Conservation (phyloP, 2,888 invertebrate genomes). For the Globia sparganii region DNA sequence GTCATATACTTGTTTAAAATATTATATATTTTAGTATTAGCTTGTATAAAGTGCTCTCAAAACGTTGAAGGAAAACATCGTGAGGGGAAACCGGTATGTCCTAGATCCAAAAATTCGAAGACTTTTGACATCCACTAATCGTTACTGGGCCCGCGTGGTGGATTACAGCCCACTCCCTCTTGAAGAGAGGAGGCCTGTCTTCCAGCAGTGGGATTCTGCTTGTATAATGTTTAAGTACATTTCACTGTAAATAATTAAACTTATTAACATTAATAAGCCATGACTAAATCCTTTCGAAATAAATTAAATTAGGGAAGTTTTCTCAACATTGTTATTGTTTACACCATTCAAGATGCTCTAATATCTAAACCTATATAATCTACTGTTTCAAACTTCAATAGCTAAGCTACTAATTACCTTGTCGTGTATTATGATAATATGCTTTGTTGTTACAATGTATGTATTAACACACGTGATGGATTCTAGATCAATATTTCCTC, state of each 20-base stretch:
- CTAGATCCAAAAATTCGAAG: too few species aligned
- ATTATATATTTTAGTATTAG: too few species aligned
- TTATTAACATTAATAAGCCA: not conserved
- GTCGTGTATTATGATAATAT: slow-evolving; percentile 34
- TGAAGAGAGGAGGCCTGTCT: too few species aligned
- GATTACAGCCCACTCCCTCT: too few species aligned
- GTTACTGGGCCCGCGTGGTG: too few species aligned
- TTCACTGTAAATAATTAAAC: not conserved
- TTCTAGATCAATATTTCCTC: slow-evolving; percentile 32
- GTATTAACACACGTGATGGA: slow-evolving; percentile 42
- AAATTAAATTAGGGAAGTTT: slow-evolving; percentile 20
- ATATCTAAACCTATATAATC: slow-evolving; percentile 5
- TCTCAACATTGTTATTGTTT: slow-evolving; percentile 8
- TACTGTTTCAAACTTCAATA: slow-evolving; percentile 4
- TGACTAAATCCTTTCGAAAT: not conserved
- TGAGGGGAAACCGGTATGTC: too few species aligned
- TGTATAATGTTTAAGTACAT: not conserved
- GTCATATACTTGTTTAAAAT: too few species aligned
- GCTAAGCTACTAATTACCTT: slow-evolving; percentile 29
- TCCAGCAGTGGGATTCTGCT: not conserved
- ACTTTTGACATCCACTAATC: too few species aligned
- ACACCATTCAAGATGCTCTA: not conserved
- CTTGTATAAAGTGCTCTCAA: too few species aligned
- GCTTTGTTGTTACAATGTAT: slow-evolving; percentile 43
- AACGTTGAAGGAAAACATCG: too few species aligned